Percentiles rank a stretch among this genome's conserved stretches.
Conservation (phyloP, 2,888 invertebrate species). For the Hemicrepidius hirtus region DNA sequence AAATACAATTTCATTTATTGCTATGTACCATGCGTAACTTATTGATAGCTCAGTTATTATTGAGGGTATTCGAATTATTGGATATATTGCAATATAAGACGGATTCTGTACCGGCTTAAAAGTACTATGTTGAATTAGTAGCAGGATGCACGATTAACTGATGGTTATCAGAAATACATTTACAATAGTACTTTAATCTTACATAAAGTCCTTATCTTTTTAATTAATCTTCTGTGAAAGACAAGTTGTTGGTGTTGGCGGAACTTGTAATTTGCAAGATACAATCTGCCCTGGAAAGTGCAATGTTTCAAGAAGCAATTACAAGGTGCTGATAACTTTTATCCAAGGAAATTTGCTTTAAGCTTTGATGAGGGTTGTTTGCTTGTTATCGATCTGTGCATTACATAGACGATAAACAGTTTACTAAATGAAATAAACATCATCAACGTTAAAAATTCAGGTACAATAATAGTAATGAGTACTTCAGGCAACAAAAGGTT, state of each 20-base stretch:
- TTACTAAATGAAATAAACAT: too few relatives aligned
- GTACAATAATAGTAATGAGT: too few relatives aligned
- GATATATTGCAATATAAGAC: too few relatives aligned
- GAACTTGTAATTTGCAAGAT: slow-evolving; percentile 53
- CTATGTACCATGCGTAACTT: too few relatives aligned
- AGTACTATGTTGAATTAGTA: background rate
- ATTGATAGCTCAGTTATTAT: too few relatives aligned
- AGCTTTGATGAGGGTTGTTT: slow-evolving; percentile 24
- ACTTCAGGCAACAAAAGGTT: too few relatives aligned
- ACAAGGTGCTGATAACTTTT: slow-evolving; percentile 47
- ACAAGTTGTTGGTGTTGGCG: slow-evolving; percentile 52
- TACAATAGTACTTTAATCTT: slow-evolving; percentile 45
- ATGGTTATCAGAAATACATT: slow-evolving; percentile 49
- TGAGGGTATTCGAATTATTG: too few relatives aligned
- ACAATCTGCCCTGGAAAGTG: slow-evolving; percentile 51
- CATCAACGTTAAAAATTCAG: too few relatives aligned
- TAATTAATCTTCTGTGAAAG: slow-evolving; percentile 51
- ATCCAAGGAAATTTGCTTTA: slow-evolving; percentile 37
- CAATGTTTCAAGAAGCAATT: slow-evolving; percentile 55
- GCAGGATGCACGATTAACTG: slow-evolving; percentile 31
- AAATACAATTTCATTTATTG: too few relatives aligned
- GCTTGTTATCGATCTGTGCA: background rate
- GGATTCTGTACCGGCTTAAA: too few relatives aligned
- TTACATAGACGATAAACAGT: too few relatives aligned
- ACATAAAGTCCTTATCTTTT: slow-evolving; percentile 49